phyloP scores from a whole-genome alignment of 2,888 invertebrate genomes.

The Lobophora halterata region DNA sequence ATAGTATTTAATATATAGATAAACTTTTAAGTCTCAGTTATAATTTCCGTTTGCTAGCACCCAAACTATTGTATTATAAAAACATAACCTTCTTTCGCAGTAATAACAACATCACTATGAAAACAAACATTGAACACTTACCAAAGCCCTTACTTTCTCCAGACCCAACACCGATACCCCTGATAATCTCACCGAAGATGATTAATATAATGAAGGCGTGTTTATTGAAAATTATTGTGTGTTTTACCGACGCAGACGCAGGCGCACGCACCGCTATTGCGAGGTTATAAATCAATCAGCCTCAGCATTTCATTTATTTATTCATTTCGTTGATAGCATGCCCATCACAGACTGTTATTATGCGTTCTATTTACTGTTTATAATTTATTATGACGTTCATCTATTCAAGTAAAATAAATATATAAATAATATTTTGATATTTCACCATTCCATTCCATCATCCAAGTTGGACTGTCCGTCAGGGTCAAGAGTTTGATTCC shows the following conservation, averaged over 20 bases:
- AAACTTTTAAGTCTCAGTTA: too few relatives aligned
- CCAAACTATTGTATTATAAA: neutral
- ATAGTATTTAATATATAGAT: too few relatives aligned
- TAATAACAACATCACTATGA: neutral
- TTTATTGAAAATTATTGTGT: conserved; percentile 50
- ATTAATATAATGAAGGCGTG: conserved; percentile 47
- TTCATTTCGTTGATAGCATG: conserved; percentile 32
- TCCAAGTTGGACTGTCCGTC: too few relatives aligned
- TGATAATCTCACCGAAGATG: conserved; percentile 44
- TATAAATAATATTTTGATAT: too few relatives aligned
- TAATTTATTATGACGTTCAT: too few relatives aligned
- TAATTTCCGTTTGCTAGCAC: too few relatives aligned
- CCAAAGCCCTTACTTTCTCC: conserved; percentile 32
- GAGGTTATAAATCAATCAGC: conserved; percentile 47
- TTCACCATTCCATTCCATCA: too few relatives aligned
- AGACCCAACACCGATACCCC: conserved; percentile 43
- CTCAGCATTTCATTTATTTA: conserved; percentile 35
- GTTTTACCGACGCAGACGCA: conserved; percentile 37
- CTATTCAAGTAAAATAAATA: too few relatives aligned
- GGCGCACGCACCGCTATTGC: conserved; percentile 34
- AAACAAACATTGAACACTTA: conserved; percentile 1
- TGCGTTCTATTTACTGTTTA: too few relatives aligned
- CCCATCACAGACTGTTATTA: too few relatives aligned
- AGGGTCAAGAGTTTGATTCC: too few relatives aligned
- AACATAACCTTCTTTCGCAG: neutral